These are phyloP conservation scores for Drosophila aldrichi DNA, from an alignment of 2,888 invertebrate species.

Conservation along the genomic window DNA sequence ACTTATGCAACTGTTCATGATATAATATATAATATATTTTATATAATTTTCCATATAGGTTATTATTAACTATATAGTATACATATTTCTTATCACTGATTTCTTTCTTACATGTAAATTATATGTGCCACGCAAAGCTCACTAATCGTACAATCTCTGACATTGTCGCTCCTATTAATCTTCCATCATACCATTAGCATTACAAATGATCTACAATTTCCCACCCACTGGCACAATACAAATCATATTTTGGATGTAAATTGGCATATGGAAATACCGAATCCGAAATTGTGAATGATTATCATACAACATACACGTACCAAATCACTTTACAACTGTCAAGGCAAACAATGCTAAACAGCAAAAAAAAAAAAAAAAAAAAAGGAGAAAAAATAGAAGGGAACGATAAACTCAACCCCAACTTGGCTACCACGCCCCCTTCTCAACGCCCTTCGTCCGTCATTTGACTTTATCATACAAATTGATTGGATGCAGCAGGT, in stretches of 20 bases:
- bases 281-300: neutral
- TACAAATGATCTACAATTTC: conserved; percentile 32
- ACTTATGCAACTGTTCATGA: too few relatives aligned
- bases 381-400: neutral
- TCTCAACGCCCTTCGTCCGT: neutral
- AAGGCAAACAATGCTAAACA: conserved; percentile 61
- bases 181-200: conserved; percentile 10
- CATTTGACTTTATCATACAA: conserved; percentile 59
- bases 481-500: conserved; percentile 64
- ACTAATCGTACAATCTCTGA: neutral
- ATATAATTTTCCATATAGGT: too few relatives aligned
- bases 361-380: conserved; percentile 7
- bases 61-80: neutral
- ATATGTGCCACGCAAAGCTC: neutral
- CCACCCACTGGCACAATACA: conserved; percentile 42
- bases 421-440: neutral
- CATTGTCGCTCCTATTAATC: conserved; percentile 23
- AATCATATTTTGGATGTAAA: conserved; percentile 70
- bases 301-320: conserved; percentile 53
- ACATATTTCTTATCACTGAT: neutral
- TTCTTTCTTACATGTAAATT: neutral
- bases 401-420: neutral
- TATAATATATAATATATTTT: too few relatives aligned
- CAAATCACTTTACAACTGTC: conserved; percentile 80
- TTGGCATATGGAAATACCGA: conserved; percentile 16